phyloP scores from a whole-genome alignment of 1,140 invertebrate genomes.

The Rhopalosiphum maidis region DNA sequence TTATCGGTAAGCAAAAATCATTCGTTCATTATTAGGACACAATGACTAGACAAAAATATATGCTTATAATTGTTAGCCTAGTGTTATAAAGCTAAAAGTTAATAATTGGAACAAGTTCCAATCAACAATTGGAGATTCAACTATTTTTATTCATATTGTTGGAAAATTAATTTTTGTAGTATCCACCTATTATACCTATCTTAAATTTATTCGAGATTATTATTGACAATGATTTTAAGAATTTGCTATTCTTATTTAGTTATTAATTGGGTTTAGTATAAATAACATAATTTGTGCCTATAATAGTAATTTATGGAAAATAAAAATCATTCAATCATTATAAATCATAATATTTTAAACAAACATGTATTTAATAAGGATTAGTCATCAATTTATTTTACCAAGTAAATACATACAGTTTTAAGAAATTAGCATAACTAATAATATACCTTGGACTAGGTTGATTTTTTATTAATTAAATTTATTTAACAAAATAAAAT shows the following conservation, averaged over 20 bases:
- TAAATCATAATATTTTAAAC: no score
- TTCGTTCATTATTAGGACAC: background rate
- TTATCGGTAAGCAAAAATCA: background rate
- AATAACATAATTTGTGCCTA: background rate
- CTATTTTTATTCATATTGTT: background rate
- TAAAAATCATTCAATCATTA: background rate
- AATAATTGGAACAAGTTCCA: no score
- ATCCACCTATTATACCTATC: no score
- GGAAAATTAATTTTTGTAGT: background rate
- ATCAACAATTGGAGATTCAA: background rate
- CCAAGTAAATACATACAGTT: background rate
- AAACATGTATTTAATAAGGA: no score
- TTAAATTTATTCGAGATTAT: background rate
- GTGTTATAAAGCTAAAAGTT: background rate
- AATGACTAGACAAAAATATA: conserved; percentile 1
- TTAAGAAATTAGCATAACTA: background rate
- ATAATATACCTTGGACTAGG: background rate
- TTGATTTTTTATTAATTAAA: background rate
- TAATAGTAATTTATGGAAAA: background rate
- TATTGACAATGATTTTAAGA: background rate
- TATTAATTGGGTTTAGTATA: background rate
- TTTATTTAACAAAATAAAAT: background rate
- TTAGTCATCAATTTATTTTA: background rate
- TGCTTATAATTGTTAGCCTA: background rate
- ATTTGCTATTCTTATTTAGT: background rate